These are phyloP conservation scores for Collichthys lucidus DNA, from an alignment of 2,113 vertebrate genomes.

Conservation along the genomic window DNA sequence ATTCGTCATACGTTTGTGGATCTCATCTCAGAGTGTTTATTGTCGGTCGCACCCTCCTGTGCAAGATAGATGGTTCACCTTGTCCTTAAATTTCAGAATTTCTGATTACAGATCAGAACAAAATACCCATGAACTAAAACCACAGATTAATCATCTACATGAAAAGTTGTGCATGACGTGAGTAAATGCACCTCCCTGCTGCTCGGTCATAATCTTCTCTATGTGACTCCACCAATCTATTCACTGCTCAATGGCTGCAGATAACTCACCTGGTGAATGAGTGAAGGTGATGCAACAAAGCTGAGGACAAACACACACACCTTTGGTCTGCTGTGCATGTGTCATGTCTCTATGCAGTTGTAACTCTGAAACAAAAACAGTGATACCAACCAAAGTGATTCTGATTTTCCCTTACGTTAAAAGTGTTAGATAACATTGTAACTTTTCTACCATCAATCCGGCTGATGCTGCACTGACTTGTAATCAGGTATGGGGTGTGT, in stretches of 20 bases:
- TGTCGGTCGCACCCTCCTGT: background rate
- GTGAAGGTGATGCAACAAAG: background rate
- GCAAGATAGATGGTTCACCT: background rate
- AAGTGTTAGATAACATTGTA: no score
- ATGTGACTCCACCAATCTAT: slow-evolving; percentile 22
- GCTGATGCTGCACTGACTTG: no score
- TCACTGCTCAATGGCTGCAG: slow-evolving; percentile 9
- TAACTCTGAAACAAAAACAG: background rate
- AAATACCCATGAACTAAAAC: background rate
- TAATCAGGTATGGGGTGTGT: no score
- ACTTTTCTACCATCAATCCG: no score
- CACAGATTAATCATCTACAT: background rate
- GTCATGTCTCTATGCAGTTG: background rate
- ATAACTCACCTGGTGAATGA: slow-evolving; percentile 30
- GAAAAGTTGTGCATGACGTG: background rate
- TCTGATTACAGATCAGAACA: background rate
- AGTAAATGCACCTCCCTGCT: slow-evolving; percentile 1
- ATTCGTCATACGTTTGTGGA: background rate
- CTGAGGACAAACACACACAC: slow-evolving; percentile 13
- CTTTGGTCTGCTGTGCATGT: background rate
- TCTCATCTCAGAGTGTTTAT: background rate
- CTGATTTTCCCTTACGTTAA: no score
- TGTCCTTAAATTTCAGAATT: background rate
- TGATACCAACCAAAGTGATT: background rate
- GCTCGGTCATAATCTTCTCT: slow-evolving; percentile 3